Base-by-base conservation (phyloP, 2,113 vertebrate genomes). In the Peromyscus californicus region DNA sequence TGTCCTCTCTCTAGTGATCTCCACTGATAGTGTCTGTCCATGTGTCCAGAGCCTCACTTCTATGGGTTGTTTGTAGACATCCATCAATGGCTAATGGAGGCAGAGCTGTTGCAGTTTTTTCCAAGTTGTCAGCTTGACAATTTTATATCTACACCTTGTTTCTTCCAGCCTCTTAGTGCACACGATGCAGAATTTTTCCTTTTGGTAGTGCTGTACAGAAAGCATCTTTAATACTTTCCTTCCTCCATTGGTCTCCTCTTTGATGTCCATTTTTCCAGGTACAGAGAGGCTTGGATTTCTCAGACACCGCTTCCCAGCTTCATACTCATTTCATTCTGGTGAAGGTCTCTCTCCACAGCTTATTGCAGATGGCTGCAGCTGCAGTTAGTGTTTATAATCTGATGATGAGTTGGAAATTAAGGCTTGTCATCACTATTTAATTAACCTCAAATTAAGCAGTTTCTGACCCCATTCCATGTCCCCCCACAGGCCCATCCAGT, bases 401-500 rank as follows among this genome's bases (percentile, higher is more conserved):
- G 92, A 78, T 70, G 97, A 98, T 97, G 98, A 98, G 95, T 63
- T 97, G 17, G 45, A 98, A 97, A 98, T 98, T 98, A 98, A 98
- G 97, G 95, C 98, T 98, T 98, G 96, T 98, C 98, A 98, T 98
- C 93, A 90, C 91, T 97, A 97, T 98, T 98, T 98, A 98, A 98
- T 98, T 98, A 98, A 98, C 98, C 93, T 96, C 94, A 96, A 96
- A 97, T 97, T 97, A 97, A 97, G 89, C 87, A 89, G 57, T 93
- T 96, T 95, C 65, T 85, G 89, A 85, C 84, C 65, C 61, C 54
- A 19, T 96, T 97, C 92, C 86, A 69, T 96, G 91, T 69, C 90
- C 91, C 97, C 95, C 83, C 74, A 72, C 36, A 89, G 76, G 51
- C 86, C 70, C 79, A 39, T 29, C 74, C 92, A 59, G 63, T 87